Evolutionary conservation across 2,113 vertebrate species (phyloP).

Genomic region (Cricetomys ansorgei): DNA sequence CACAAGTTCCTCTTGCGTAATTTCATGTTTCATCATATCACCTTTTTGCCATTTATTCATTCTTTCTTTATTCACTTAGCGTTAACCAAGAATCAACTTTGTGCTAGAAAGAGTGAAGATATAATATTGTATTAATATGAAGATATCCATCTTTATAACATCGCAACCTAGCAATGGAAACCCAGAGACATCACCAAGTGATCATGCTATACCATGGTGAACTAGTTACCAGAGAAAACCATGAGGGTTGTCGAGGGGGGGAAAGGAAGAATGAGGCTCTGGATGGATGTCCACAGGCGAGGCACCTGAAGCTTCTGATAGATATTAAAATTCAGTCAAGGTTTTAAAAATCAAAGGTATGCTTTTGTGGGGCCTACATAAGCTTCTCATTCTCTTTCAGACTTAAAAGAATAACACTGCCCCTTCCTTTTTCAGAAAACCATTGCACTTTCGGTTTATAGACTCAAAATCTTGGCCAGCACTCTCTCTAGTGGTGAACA

Average conservation of each 20-base stretch:
- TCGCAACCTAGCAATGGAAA: neutral
- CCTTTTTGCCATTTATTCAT: neutral
- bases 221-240: neutral
- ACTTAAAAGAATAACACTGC: fast-evolving
- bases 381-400: neutral
- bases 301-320: neutral
- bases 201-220: neutral
- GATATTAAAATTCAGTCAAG: neutral
- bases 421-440: neutral
- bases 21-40: neutral
- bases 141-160: neutral
- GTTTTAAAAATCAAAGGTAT: neutral
- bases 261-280: fast-evolving
- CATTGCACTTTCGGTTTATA: neutral
- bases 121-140: neutral
- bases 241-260: neutral
- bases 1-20: neutral
- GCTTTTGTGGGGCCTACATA: fast-evolving
- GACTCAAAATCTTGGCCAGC: slow-evolving; percentile 36
- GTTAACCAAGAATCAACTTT: neutral
- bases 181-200: neutral
- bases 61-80: neutral
- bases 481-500: slow-evolving; percentile 66
- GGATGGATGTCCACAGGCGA: neutral
- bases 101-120: neutral